Percentiles rank a stretch among this genome's conserved stretches.
phyloP scores from a whole-genome alignment of 23 tunicate genomes.

The Oikopleura vanhoeffeni region DNA sequence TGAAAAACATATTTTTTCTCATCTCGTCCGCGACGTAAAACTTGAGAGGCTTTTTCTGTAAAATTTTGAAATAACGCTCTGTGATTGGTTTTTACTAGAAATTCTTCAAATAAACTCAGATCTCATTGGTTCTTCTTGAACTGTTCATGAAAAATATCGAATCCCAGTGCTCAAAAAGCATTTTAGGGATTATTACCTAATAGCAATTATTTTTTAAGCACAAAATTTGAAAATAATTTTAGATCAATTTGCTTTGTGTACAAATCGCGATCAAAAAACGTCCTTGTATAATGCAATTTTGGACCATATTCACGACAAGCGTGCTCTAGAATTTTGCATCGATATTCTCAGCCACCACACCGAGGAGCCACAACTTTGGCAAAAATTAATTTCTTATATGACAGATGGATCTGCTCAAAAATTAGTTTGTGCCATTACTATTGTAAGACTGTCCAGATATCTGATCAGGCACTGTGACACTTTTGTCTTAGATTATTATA shows the following conservation, averaged over 20 bases:
- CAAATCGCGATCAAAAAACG: background rate
- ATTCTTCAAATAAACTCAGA: too few species aligned
- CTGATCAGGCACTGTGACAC: background rate
- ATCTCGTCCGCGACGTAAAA: too few species aligned
- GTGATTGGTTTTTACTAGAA: too few species aligned
- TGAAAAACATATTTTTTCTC: too few species aligned
- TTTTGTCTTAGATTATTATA: background rate
- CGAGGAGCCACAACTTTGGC: conserved; percentile 10
- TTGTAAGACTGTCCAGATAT: background rate
- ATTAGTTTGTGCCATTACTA: background rate
- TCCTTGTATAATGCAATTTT: background rate
- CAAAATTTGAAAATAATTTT: too few species aligned
- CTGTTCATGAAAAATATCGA: too few species aligned
- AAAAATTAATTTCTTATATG: background rate
- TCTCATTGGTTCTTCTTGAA: too few species aligned
- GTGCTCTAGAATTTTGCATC: background rate
- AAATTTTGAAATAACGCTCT: too few species aligned
- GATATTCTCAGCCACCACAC: background rate
- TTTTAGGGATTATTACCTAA: too few species aligned
- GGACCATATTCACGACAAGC: background rate
- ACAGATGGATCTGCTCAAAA: background rate
- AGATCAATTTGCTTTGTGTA: background rate
- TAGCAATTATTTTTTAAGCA: too few species aligned
- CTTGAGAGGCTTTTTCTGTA: too few species aligned
- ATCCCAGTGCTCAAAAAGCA: too few species aligned